These are phyloP conservation scores for Pseudoips prasinana DNA, from an alignment of 2,888 invertebrate species.

Conservation along the genomic window DNA sequence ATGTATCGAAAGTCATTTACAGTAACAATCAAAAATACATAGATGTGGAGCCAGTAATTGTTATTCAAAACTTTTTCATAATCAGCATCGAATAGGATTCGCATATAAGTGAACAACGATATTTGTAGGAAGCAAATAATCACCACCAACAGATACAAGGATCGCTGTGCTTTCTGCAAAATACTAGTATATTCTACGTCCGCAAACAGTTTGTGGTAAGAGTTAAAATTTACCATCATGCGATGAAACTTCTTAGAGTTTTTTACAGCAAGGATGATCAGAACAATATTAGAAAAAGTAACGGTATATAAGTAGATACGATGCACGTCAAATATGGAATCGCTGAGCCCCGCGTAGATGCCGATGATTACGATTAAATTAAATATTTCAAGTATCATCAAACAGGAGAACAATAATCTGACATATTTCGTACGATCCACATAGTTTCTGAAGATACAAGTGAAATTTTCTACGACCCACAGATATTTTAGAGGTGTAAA, in stretches of 20 bases:
- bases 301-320: constrained; percentile 2
- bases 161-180: constrained; percentile 13
- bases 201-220: constrained; percentile 5
- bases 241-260: constrained; percentile 11
- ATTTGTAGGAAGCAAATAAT: constrained; percentile 1
- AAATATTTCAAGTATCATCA: constrained; percentile 1
- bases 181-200: constrained; percentile 10
- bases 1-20: constrained; percentile 31
- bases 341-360: too few relatives aligned
- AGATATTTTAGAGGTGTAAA: constrained; percentile 24
- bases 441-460: constrained; percentile 35
- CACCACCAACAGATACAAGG: constrained; percentile 1
- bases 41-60: background rate
- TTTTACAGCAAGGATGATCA: constrained; percentile 6
- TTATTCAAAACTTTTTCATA: background rate
- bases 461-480: constrained; percentile 26
- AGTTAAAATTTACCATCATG: constrained; percentile 17
- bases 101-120: background rate
- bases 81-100: background rate
- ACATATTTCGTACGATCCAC: constrained; percentile 7
- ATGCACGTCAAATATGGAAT: too few relatives aligned
- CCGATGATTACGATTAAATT: too few relatives aligned
- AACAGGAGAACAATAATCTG: constrained; percentile 11
- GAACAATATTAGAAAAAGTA: constrained; percentile 8
- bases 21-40: constrained; percentile 10